Percentiles rank a stretch among this genome's conserved stretches.
phyloP scores from a whole-genome alignment of 2,113 vertebrate species.

The Ia io region DNA sequence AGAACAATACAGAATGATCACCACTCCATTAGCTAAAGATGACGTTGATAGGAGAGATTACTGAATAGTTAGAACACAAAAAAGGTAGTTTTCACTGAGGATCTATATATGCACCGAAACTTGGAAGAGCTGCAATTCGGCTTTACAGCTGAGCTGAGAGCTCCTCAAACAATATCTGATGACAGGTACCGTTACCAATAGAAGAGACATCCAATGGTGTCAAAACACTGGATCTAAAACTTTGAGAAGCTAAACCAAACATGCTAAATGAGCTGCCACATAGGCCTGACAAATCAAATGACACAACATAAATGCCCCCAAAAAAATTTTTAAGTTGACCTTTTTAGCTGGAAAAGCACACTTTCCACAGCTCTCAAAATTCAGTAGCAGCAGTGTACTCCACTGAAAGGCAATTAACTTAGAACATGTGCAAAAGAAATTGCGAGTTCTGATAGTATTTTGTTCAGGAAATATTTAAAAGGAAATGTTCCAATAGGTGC shows the following conservation, averaged over 20 bases:
- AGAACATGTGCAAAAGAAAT: background rate
- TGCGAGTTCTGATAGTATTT: background rate
- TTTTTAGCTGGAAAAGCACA: slow-evolving; percentile 40
- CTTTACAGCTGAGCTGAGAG: background rate
- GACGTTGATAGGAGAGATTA: background rate
- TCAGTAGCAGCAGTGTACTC: background rate
- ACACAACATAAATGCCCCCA: slow-evolving; percentile 64
- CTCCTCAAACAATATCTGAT: background rate
- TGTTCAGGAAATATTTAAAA: slow-evolving; percentile 25
- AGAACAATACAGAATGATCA: background rate
- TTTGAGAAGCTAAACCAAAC: slow-evolving; percentile 23
- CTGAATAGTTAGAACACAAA: background rate
- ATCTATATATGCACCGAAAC: background rate
- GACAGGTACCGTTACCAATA: background rate
- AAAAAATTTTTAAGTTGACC: slow-evolving; percentile 56
- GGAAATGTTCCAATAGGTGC: background rate
- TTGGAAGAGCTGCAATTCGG: background rate
- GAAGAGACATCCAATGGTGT: background rate
- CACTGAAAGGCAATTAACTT: slow-evolving; percentile 49
- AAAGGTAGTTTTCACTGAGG: background rate
- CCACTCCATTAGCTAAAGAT: background rate
- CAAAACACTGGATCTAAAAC: slow-evolving; percentile 22
- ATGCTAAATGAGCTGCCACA: background rate
- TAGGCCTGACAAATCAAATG: slow-evolving; percentile 37
- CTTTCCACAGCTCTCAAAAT: slow-evolving; percentile 26